Percentiles rank a stretch among this genome's conserved stretches.
These are phyloP conservation scores for Drosophila parabipectinata DNA, from an alignment of 1,140 invertebrate genomes.

Conservation along the genomic window DNA sequence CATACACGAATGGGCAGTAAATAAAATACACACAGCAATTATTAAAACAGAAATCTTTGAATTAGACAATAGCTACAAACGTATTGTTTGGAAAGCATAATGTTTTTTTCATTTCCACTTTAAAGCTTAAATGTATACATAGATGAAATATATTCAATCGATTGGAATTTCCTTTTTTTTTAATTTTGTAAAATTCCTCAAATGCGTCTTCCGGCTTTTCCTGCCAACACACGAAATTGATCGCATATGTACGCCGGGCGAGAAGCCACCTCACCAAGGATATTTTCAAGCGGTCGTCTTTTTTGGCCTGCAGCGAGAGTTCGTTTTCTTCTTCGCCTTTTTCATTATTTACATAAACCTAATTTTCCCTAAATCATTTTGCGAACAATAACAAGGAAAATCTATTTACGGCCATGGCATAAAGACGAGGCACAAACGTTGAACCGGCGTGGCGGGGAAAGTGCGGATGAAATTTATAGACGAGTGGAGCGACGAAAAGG, in stretches of 20 bases:
- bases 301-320: conserved; percentile 58
- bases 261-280: conserved; percentile 39
- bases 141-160: conserved; percentile 3
- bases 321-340: conserved; percentile 24
- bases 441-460: conserved; percentile 30
- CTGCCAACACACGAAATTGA: conserved; percentile 56
- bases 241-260: conserved; percentile 45
- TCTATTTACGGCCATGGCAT: conserved; percentile 70
- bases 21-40: conserved; percentile 25
- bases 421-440: conserved; percentile 38
- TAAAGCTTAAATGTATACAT: background rate
- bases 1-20: conserved; percentile 25
- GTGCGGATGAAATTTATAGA: conserved; percentile 67
- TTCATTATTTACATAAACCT: conserved; percentile 83
- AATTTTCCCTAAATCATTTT: conserved; percentile 83
- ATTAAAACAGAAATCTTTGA: conserved; percentile 17
- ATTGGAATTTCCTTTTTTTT: conserved; percentile 20
- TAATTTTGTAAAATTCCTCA: conserved; percentile 48
- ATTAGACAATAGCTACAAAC: conserved; percentile 4
- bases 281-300: conserved; percentile 26
- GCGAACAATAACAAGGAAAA: conserved; percentile 78
- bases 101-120: conserved; percentile 9
- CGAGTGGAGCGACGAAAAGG: conserved; percentile 49
- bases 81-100: conserved; percentile 14
- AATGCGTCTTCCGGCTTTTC: conserved; percentile 33